Conservation (phyloP, 2,888 invertebrate species). For the Hydrotaea cyrtoneurina region DNA sequence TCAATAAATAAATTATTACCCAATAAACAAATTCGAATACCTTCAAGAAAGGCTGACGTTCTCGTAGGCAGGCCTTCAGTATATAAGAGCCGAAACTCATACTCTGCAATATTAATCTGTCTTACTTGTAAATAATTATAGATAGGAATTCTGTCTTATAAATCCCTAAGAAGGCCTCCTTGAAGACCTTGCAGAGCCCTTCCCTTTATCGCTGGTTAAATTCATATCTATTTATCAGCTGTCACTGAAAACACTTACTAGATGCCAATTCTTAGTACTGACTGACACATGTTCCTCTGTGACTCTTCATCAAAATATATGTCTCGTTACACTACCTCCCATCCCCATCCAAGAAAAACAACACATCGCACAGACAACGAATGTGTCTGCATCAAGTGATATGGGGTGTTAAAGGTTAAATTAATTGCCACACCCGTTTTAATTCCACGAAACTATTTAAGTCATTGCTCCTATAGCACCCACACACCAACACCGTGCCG, state of each 20-base stretch:
- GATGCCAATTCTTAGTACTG: not conserved
- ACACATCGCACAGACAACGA: not conserved
- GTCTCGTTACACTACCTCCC: not conserved
- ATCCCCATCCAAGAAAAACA: not conserved
- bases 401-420: constrained; percentile 47
- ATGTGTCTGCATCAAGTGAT: not conserved
- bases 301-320: constrained; percentile 4
- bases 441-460: constrained; percentile 33
- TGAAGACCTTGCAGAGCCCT: too few species aligned
- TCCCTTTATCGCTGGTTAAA: constrained; percentile 1
- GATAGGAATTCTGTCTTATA: too few species aligned
- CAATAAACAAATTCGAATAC: too few species aligned
- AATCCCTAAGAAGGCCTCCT: too few species aligned
- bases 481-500: not conserved
- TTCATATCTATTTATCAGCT: constrained; percentile 47
- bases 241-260: constrained; percentile 29
- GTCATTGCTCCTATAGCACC: constrained; percentile 14
- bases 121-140: too few species aligned
- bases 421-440: constrained; percentile 47
- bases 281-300: not conserved
- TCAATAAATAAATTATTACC: too few species aligned
- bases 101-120: too few species aligned
- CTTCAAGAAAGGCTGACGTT: too few species aligned
- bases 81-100: too few species aligned
- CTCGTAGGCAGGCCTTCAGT: too few species aligned